Base-by-base conservation (phyloP, 2,113 vertebrate species). In the Hippocampus abdominalis region DNA sequence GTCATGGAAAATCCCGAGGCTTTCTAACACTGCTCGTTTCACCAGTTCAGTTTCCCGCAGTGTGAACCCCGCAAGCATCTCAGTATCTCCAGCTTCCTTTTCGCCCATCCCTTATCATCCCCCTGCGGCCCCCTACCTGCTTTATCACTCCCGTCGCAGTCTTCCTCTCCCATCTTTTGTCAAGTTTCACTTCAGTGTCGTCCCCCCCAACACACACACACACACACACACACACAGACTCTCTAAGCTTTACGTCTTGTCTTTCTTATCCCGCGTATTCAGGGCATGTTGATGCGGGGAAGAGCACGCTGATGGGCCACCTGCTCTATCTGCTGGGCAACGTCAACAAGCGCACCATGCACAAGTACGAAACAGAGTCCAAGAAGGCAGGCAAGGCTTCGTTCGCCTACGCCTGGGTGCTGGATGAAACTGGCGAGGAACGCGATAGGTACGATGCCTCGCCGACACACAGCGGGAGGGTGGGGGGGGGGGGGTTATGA, bases 291-390 rank as follows among this genome's bases (percentile, higher is more conserved):
- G 97, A 99, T 86, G 97, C 97, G 39, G 97, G 97, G 73, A 99
- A 99, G 90, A 98, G 97, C 91, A 99, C 97, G 54, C 89, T 99
- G 81, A 98, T 99, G 97, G 97, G 97, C 68, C 97, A 99, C 88
- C 86, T 99, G 69, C 92, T 99, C 39, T 98, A 96, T 81, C 94
- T 96, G 78, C 90, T 99, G 90, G 97, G 97, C 68, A 94, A 98
- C 39, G 96, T 99, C 82, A 98, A 98, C 91, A 96, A 98, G 90
- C 94, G 96, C 86, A 96, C 95, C 80, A 99, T 99, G 97, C 97
- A 98, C 88, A 98, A 98, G 88, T 99, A 98, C 0, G 96, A 98
- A 80, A 95, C 97, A 69, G 97, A 99, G 76, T 95, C 97, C 6
- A 99, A 98, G 86, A 98, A 99, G 86, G 97, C 96, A 56, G 97